These are phyloP conservation scores for Salticus scenicus DNA, from an alignment of 2,888 invertebrate genomes.

Conservation along the genomic window DNA sequence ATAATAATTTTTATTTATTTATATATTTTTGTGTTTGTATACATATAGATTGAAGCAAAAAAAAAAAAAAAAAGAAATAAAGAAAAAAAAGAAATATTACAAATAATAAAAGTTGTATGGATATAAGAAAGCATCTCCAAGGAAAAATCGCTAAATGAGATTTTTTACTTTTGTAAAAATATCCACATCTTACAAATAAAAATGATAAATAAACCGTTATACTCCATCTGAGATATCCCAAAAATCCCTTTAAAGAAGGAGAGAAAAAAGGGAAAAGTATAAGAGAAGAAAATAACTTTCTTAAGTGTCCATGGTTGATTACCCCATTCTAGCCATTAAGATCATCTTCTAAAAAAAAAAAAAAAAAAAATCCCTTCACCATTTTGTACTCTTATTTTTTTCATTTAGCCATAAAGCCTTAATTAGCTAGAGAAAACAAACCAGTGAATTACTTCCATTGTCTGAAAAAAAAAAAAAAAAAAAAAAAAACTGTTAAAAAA, in stretches of 20 bases:
- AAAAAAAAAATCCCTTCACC: slow-evolving; percentile 17
- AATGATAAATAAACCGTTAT: no score
- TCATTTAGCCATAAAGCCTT: slow-evolving; percentile 41
- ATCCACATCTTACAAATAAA: no score
- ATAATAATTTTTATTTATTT: no score
- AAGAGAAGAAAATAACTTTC: slow-evolving; percentile 5
- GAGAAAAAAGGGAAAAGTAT: not conserved
- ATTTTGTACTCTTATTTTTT: slow-evolving; percentile 29
- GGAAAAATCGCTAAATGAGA: no score
- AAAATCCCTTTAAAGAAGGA: not conserved
- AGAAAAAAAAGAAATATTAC: no score
- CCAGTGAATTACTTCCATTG: slow-evolving; percentile 22
- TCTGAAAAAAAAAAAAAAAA: slow-evolving; percentile 20
- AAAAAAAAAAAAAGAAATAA: no score
- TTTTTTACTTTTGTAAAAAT: no score
- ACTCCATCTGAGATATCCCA: no score
- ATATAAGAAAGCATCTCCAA: no score
- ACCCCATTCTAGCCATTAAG: slow-evolving; percentile 54
- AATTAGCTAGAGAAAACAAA: slow-evolving; percentile 61
- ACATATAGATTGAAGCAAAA: no score
- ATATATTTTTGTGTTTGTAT: no score
- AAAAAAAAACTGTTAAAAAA: slow-evolving; percentile 15
- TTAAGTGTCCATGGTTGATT: slow-evolving; percentile 52
- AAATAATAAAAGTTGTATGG: no score
- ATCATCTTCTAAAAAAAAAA: slow-evolving; percentile 22